A percentile compares a stretch with the other conserved stretches of the same genome.
These are phyloP conservation scores for Sinella curviseta DNA, from an alignment of 1,140 invertebrate genomes.

Conservation along the genomic window DNA sequence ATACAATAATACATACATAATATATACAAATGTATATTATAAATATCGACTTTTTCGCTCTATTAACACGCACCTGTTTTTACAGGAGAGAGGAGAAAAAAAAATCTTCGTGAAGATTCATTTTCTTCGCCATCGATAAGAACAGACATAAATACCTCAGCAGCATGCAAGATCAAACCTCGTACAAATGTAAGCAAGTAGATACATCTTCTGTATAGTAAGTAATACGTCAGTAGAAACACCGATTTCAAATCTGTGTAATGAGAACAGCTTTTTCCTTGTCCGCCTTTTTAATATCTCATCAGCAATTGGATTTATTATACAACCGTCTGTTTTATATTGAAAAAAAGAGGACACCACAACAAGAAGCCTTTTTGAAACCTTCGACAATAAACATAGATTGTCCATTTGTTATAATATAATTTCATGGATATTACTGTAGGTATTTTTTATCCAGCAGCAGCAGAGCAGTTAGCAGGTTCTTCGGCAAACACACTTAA, in stretches of 20 bases:
- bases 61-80: background rate
- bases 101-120: background rate
- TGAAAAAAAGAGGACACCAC: background rate
- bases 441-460: too few species aligned
- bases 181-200: too few species aligned
- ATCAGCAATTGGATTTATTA: conserved; percentile 2
- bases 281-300: conserved; percentile 10
- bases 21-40: too few species aligned
- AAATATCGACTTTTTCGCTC: background rate
- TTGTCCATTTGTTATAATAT: conserved; percentile 5
- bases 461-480: too few species aligned
- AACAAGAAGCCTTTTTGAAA: conserved; percentile 8
- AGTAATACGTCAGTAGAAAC: too few species aligned
- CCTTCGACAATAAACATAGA: conserved; percentile 9
- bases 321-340: background rate
- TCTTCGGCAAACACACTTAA: too few species aligned
- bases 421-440: too few species aligned
- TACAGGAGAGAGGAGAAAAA: too few species aligned
- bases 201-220: too few species aligned
- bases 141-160: background rate
- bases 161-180: too few species aligned
- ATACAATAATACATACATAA: too few species aligned
- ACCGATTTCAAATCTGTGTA: background rate
- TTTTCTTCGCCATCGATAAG: background rate
- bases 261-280: conserved; percentile 1